phyloP scores from a whole-genome alignment of 2,888 invertebrate species.

The Protodeltote pygarga region DNA sequence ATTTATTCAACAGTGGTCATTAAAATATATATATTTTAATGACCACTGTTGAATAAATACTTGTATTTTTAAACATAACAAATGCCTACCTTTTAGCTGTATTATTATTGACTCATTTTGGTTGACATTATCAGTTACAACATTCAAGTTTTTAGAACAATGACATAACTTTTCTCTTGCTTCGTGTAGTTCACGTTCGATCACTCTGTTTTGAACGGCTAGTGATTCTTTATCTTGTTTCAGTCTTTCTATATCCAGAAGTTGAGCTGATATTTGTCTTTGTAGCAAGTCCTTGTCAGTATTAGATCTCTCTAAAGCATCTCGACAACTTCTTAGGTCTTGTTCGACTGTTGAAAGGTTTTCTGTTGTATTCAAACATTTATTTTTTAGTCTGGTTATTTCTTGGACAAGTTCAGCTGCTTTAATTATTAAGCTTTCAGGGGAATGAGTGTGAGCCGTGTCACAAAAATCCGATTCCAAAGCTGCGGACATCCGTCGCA shows the following conservation, averaged over 20 bases:
- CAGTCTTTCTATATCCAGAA: conserved; percentile 90
- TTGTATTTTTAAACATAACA: too few relatives aligned
- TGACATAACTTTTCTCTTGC: conserved; percentile 89
- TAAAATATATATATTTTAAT: background rate
- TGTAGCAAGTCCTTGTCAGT: conserved; percentile 92
- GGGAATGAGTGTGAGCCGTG: conserved; percentile 87
- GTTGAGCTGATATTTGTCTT: conserved; percentile 90
- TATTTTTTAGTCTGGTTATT: conserved; percentile 88
- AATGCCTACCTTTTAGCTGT: conserved; percentile 88
- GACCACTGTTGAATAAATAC: too few relatives aligned
- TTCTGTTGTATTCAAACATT: conserved; percentile 87
- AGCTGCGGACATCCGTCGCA: conserved; percentile 90
- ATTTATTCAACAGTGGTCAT: background rate
- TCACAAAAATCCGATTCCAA: conserved; percentile 91
- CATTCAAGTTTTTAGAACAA: conserved; percentile 89
- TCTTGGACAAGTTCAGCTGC: conserved; percentile 93
- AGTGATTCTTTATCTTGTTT: conserved; percentile 93
- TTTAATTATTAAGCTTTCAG: conserved; percentile 91
- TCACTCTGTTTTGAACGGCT: conserved; percentile 90
- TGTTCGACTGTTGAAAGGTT: conserved; percentile 88
- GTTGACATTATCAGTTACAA: conserved; percentile 89
- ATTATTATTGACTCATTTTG: conserved; percentile 90
- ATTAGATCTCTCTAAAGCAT: conserved; percentile 88
- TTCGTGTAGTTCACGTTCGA: conserved; percentile 91
- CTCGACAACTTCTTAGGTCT: conserved; percentile 89